Base-by-base conservation (phyloP, 2,113 vertebrate genomes). In the Aptenodytes forsteri region DNA sequence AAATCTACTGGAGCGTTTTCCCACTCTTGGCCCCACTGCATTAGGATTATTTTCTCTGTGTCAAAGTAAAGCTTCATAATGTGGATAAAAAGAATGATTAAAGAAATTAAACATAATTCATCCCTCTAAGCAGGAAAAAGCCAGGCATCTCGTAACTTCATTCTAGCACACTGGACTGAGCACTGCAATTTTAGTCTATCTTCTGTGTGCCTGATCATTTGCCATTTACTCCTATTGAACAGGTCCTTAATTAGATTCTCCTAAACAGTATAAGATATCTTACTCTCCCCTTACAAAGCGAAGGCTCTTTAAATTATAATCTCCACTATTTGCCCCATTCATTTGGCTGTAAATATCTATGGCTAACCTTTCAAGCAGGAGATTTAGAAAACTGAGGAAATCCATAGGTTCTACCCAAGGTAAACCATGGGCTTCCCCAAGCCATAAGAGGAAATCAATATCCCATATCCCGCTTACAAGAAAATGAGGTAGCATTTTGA, bases 351-450 rank as follows among this genome's bases (percentile, higher is more conserved):
- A 93, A 92, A 93, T 86, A 94, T 58, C 96, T 42, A 49, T 9
- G 13, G 66, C 56, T 96, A 92, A 95, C 92, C 89, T 95, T 94
- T 91, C 77, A 89, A 95, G 83, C 44, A 79, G 77, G 61, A 81
- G 91, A 84, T 91, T 96, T 95, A 94, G 83, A 89, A 84, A 87
- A 92, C 44, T 62, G 64, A 92, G 72, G 92, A 94, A 96, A 94
- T 92, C 94, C 77, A 89, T 92, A 81, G 83, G 61, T 90, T 87
- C 77, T 56, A 79, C 73, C 16, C 61, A 85, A 87, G 67, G 72
- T 89, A 96, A 96, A 83, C 44, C 76, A 82, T 0, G 2, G 69
- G 65, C 47, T 96, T 95, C 77, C 93, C 77, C 72, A 76, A 67
- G 61, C 72, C 52, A 8, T 3, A 40, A 76, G 54, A 93, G 36